Conservation (phyloP, 2,888 invertebrate genomes). For the Chaetogeoica ovagalla region DNA sequence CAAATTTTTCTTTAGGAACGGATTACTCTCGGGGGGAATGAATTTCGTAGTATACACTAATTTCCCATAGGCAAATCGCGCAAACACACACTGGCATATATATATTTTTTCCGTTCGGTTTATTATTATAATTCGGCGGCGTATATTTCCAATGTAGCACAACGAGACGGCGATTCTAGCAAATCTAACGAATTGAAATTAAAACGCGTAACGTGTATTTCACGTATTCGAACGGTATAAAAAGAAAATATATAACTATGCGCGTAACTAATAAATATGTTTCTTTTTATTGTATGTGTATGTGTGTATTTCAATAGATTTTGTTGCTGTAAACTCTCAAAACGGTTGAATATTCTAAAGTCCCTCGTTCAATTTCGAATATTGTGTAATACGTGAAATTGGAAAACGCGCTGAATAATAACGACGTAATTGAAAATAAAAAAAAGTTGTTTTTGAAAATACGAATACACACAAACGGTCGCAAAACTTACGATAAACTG, state of each 20-base stretch:
- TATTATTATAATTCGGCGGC: too few species aligned
- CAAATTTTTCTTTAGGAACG: neutral
- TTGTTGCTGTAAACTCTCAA: neutral
- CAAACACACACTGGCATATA: too few species aligned
- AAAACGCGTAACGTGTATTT: too few species aligned
- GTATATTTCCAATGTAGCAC: too few species aligned
- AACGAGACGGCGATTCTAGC: too few species aligned
- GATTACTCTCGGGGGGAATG: neutral
- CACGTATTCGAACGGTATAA: too few species aligned
- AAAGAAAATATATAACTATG: too few species aligned
- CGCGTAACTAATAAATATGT: neutral
- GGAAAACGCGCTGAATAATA: constrained; percentile 3
- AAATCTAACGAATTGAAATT: too few species aligned
- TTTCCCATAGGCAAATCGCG: too few species aligned
- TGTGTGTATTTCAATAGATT: neutral
- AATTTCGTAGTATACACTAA: neutral
- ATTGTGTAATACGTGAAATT: neutral
- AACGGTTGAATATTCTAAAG: neutral
- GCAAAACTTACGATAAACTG: too few species aligned
- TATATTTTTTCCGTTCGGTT: too few species aligned
- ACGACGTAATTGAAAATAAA: neutral
- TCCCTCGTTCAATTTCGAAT: neutral
- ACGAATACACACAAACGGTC: too few species aligned
- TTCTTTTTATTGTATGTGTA: neutral
- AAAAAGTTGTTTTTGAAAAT: neutral